Evolutionary conservation across 2,113 vertebrate genomes (phyloP).

Genomic region (Carassius auratus): DNA sequence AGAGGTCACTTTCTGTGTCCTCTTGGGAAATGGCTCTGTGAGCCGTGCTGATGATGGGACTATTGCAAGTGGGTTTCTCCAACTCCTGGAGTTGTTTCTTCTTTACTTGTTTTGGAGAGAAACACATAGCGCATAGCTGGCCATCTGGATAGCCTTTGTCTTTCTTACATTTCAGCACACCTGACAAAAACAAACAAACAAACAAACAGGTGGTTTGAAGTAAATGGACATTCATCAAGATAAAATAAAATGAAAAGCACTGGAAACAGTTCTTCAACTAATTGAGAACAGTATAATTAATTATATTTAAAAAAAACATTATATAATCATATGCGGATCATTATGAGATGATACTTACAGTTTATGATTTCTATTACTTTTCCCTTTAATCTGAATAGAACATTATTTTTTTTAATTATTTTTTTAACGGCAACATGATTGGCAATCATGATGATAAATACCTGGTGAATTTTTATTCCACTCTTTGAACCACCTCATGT

Average conservation of each 20-base stretch:
- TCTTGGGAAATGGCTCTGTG: conserved; percentile 61
- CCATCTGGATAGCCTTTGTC: conserved; percentile 81
- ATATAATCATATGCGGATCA: not conserved
- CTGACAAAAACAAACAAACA: conserved; percentile 62
- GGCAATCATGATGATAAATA: conserved; percentile 57
- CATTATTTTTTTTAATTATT: not conserved
- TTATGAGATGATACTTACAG: not conserved
- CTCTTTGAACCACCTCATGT: conserved; percentile 77
- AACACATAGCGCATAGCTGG: conserved; percentile 83
- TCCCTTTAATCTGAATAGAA: not conserved
- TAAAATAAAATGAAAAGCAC: not conserved
- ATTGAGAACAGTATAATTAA: not conserved
- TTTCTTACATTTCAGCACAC: conserved; percentile 90
- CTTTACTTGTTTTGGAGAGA: conserved; percentile 73
- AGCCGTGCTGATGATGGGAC: conserved; percentile 77
- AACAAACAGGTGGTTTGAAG: not conserved
- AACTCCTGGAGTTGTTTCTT: conserved; percentile 73
- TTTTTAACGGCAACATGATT: not conserved
- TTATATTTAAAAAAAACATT: not conserved
- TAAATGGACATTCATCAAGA: too few relatives aligned
- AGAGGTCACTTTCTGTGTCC: conserved; percentile 59
- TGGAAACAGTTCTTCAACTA: not conserved
- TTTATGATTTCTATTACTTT: not conserved
- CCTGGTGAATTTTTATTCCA: conserved; percentile 81
- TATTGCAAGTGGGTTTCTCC: conserved; percentile 74